Evolutionary conservation across 2,888 invertebrate genomes (phyloP).

Genomic region (Cephus spinipes): DNA sequence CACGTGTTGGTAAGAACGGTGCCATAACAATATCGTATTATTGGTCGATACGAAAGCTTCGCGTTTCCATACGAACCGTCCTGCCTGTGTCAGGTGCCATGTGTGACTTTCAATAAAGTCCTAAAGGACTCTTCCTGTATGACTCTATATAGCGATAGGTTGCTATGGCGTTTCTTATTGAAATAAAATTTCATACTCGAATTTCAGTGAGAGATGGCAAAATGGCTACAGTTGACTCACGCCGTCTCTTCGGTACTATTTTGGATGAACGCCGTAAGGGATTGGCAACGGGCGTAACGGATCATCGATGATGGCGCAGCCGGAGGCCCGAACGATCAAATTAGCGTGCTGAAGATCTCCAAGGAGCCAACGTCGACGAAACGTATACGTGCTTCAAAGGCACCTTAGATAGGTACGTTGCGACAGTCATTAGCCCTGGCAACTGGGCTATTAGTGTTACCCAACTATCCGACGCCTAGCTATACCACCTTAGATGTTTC

Average conservation of each 20-base stretch:
- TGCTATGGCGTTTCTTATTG: neutral
- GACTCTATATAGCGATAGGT: neutral
- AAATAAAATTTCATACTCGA: neutral
- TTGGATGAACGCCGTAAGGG: conserved; percentile 27
- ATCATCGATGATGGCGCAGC: conserved; percentile 29
- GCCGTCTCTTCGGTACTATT: conserved; percentile 17
- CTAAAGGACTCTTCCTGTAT: neutral
- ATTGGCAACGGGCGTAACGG: conserved; percentile 34
- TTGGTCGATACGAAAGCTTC: neutral
- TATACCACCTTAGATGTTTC: conserved; percentile 2
- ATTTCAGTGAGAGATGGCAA: neutral
- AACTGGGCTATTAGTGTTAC: conserved; percentile 45
- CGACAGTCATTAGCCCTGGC: conserved; percentile 50
- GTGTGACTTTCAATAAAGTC: neutral
- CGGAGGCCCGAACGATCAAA: conserved; percentile 24
- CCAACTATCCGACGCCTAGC: conserved; percentile 25
- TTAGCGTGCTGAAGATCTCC: conserved; percentile 30
- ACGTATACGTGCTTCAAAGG: conserved; percentile 42
- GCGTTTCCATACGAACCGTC: neutral
- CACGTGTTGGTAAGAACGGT: neutral
- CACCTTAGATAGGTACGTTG: conserved; percentile 48
- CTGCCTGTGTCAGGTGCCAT: neutral
- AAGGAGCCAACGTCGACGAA: conserved; percentile 28
- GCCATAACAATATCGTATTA: neutral
- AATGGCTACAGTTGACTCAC: neutral